Conservation (phyloP, 37 sponge, comb jelly and placozoan species). For the Beroe ovata region DNA sequence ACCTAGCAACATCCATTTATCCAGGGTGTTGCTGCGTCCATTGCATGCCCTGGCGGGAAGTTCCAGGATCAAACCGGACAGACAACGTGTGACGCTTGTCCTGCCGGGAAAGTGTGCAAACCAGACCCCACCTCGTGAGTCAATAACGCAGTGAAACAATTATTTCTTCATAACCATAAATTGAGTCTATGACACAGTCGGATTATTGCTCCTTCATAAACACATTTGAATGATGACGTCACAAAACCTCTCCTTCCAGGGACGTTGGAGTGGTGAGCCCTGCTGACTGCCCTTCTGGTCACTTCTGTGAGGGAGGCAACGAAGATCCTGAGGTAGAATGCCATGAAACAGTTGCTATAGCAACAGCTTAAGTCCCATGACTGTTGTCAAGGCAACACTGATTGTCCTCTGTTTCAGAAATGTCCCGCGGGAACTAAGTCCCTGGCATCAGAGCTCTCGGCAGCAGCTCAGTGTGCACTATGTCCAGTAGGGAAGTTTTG, state of each 20-base stretch:
- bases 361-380: no score
- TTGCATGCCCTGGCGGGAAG: background rate
- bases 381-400: no score
- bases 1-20: background rate
- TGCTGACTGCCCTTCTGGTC: slow-evolving; percentile 67
- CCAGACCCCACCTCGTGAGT: slow-evolving; percentile 2
- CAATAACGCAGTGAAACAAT: no score
- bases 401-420: slow-evolving; percentile 7
- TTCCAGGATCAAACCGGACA: slow-evolving; percentile 53
- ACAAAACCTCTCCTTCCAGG: background rate
- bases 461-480: background rate
- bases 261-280: slow-evolving; percentile 58
- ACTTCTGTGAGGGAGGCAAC: slow-evolving; percentile 66
- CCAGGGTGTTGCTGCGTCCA: background rate
- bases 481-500: slow-evolving; percentile 69
- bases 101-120: slow-evolving; percentile 53
- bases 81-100: slow-evolving; percentile 55
- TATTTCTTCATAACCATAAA: no score
- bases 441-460: slow-evolving; percentile 6
- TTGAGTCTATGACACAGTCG: no score
- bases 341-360: no score
- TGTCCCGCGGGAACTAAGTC: slow-evolving; percentile 62
- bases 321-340: background rate
- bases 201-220: no score
- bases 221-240: no score